Base-by-base conservation (phyloP, 1,140 invertebrate species). In the Drosophila auraria region DNA sequence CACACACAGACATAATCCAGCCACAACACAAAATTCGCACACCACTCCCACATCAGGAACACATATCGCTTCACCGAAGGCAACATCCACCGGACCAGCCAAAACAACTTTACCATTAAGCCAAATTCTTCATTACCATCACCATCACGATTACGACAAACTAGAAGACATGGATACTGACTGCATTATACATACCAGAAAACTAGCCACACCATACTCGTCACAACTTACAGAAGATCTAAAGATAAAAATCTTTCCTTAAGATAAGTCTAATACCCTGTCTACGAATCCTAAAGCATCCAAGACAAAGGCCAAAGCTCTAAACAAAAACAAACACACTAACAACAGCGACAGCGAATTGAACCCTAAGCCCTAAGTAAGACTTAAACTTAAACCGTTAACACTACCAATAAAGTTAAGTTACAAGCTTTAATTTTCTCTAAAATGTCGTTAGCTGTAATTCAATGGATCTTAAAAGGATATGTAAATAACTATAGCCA, bases 381-480 rank as follows among this genome's bases (percentile, higher is more conserved):
- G 17, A 61, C 27, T 23, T 49, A 47, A 61, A 49, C 58, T 20
- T 45, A 59, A 59, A 14, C 25, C 25, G 15, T 7, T 4, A 45
- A 56, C n/a, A 56, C 54, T 56, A 56, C 36, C n/a, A 27, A 27
- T 38, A 58, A 58, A 45, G 3, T 14, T 23, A 56, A 38, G 33
- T 23, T 12, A 53, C n/a, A 36, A 54, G 27, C 51, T 3, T 33
- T 20, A 6, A 54, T 17, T 33, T 33, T 20, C 27, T 1, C n/a
- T 54, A 14, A 49, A 23, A 49, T 49, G 12, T 59, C 40, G 0
- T 4, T 44, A 59, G 30, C 11, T 30, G 3, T 23, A 23, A 56
- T 56, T 23, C 44, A 61, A 61, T 61, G 58, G 44, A 61, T 36
- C 4, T 23, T 49, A 47, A 33, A 49, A 36, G 30, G 44, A 61